Conservation (phyloP, 2,113 vertebrate species). For the Chelonoidis abingdonii region DNA sequence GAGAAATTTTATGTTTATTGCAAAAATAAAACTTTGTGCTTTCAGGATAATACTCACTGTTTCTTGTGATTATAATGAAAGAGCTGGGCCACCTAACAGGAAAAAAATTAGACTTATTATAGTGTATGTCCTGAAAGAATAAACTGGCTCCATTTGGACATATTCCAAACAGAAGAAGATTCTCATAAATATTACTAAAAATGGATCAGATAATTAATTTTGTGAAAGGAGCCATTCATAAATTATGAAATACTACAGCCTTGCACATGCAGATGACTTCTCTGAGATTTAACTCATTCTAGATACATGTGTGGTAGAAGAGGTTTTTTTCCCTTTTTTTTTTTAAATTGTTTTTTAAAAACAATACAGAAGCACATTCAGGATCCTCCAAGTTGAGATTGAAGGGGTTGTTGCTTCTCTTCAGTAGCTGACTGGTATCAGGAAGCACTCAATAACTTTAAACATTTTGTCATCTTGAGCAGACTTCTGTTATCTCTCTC, state of each 20-base stretch:
- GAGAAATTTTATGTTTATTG: not conserved
- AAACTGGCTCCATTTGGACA: not conserved
- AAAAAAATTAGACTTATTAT: not conserved
- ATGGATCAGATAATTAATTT: not conserved
- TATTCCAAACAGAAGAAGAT: conserved; percentile 21
- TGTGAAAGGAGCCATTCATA: not conserved
- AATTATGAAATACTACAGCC: not conserved
- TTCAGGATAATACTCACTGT: not conserved
- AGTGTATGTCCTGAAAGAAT: not conserved
- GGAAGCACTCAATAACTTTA: not conserved
- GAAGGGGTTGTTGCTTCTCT: not conserved
- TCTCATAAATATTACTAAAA: not conserved
- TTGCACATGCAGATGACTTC: not conserved
- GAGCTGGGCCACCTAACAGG: not conserved
- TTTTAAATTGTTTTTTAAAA: not conserved
- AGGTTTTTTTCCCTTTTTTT: not conserved
- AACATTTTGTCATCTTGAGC: not conserved
- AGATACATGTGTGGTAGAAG: not conserved
- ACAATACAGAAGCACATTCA: not conserved
- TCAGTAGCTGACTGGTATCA: not conserved
- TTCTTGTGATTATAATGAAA: not conserved
- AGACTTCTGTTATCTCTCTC: not conserved
- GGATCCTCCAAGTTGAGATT: not conserved
- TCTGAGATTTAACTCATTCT: conserved; percentile 8
- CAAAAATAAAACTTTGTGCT: not conserved